Evolutionary conservation across 2,888 invertebrate genomes (phyloP).

Genomic region (Ethmia dodecea): DNA sequence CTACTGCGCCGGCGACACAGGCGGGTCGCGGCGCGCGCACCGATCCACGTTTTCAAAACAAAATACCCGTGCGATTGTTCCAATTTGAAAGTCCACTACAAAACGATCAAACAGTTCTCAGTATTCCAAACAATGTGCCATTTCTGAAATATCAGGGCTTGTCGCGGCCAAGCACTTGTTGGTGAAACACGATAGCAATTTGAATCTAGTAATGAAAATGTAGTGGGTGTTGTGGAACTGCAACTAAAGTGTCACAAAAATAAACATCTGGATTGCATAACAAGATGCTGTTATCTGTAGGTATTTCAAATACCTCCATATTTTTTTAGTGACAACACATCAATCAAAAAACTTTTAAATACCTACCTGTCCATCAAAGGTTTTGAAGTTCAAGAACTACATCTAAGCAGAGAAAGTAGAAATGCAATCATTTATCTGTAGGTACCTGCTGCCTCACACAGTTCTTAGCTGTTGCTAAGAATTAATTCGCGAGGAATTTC

Average conservation of each 20-base stretch:
- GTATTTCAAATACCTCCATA: conserved; percentile 29
- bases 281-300: conserved; percentile 47
- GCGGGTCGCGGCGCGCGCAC: conserved; percentile 39
- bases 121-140: conserved; percentile 59
- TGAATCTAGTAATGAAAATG: conserved; percentile 45
- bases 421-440: no score
- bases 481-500: no score
- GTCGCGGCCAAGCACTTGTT: conserved; percentile 30
- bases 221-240: conserved; percentile 49
- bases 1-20: conserved; percentile 36
- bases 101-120: conserved; percentile 62
- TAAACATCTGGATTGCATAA: conserved; percentile 33
- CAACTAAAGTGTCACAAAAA: conserved; percentile 28
- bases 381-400: no score
- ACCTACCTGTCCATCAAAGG: no score
- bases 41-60: conserved; percentile 68
- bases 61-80: conserved; percentile 60
- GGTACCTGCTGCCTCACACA: no score
- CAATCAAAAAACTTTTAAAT: neutral
- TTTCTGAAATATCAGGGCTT: conserved; percentile 34
- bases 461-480: no score
- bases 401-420: no score
- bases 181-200: conserved; percentile 31
- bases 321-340: conserved; percentile 1
- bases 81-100: conserved; percentile 59